A percentile compares a stretch with the other conserved stretches of the same genome.
phyloP scores from a whole-genome alignment of 2,888 invertebrate genomes.

The Drosophila parthenogenetica region DNA sequence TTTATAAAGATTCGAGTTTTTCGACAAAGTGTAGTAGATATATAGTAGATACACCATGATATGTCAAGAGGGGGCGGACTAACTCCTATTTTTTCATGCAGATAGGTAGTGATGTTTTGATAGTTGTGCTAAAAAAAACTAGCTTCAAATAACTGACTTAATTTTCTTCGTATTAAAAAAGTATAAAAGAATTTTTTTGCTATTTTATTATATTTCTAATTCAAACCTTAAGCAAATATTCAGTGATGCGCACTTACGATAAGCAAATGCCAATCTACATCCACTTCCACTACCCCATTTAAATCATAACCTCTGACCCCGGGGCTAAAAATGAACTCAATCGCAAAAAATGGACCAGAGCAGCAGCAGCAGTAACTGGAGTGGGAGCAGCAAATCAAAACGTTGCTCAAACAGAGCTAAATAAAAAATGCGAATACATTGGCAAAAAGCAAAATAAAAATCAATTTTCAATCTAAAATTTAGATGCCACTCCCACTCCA shows the following conservation, averaged over 20 bases:
- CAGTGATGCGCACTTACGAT: conserved; percentile 54
- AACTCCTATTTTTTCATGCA: too few species aligned
- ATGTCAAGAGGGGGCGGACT: too few species aligned
- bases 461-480: conserved; percentile 79
- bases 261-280: conserved; percentile 26
- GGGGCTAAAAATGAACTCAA: conserved; percentile 52
- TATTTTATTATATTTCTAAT: not conserved
- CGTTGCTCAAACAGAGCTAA: conserved; percentile 41
- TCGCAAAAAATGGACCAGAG: conserved; percentile 54
- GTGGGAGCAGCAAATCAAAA: conserved; percentile 49
- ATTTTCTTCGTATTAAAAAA: too few species aligned
- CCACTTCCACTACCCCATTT: conserved; percentile 1
- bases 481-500: conserved; percentile 47
- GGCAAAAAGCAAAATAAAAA: conserved; percentile 50
- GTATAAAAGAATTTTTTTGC: too few species aligned
- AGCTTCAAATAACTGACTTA: too few species aligned
- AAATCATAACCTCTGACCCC: conserved; percentile 47
- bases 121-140: too few species aligned
- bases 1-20: too few species aligned
- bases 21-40: too few species aligned
- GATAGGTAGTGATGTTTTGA: too few species aligned
- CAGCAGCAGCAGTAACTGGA: conserved; percentile 3
- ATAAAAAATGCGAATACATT: conserved; percentile 43
- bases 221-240: conserved; percentile 47
- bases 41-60: too few species aligned